These are phyloP conservation scores for Erethizon dorsatum DNA, from an alignment of 2,797 vertebrate genomes.

Conservation along the genomic window DNA sequence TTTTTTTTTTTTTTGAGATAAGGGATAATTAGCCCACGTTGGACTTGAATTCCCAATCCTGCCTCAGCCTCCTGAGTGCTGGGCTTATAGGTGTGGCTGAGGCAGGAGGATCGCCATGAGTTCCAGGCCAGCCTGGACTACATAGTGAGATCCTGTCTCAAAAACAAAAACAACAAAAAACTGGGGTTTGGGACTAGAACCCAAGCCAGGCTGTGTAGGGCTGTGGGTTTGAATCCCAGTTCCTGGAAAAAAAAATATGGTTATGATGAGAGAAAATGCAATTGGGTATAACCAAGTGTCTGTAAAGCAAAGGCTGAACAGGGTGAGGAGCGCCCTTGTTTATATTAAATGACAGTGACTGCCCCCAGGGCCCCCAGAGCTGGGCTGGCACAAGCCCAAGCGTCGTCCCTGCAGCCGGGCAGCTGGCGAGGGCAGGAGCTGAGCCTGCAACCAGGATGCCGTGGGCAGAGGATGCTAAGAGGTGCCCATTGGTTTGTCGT, in stretches of 20 bases:
- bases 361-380: background rate
- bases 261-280: background rate
- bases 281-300: background rate
- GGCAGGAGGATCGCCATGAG: background rate
- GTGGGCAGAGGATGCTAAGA: background rate
- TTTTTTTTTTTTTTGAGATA: no score
- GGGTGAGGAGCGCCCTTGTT: background rate
- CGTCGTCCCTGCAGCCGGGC: background rate
- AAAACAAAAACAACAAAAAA: no score
- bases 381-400: background rate
- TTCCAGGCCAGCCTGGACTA: background rate
- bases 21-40: background rate
- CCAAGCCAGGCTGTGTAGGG: background rate
- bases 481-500: accelerated
- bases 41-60: background rate
- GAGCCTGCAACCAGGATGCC: background rate
- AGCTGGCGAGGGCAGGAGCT: background rate
- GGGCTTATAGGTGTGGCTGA: background rate
- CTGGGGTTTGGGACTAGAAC: no score
- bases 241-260: background rate
- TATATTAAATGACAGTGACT: accelerated
- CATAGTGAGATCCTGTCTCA: background rate
- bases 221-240: background rate
- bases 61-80: background rate
- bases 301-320: no score